Evolutionary conservation across 2,113 vertebrate genomes (phyloP), one percentile per base, ranked within the genome.

Genomic region (Rissa tridactyla): DNA sequence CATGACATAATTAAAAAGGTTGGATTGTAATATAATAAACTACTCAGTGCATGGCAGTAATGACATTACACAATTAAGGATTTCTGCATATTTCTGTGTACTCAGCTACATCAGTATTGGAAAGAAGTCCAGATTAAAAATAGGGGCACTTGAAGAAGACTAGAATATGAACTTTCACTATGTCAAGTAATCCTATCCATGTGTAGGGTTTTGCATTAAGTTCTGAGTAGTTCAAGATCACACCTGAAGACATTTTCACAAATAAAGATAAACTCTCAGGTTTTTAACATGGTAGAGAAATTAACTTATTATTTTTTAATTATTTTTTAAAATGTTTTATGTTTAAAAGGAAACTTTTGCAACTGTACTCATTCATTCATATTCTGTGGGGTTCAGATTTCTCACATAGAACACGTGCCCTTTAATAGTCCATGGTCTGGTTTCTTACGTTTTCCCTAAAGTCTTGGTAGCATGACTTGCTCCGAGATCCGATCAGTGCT

Each of bases 1-100:
- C 42, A 55, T 32, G 9, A 44, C 9, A 88, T 95, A 95, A 94
- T 94, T 95, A 75, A 92, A 92, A 94, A 91, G 42, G 5, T 86
- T 88, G 76, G 71, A 69, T 72, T 82, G 19, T 19, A 72, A 83
- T 46, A 77, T 54, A 73, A 81, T 78, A 62, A 90, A 44, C 13
- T 84, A 69, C 36, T 79, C 25, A 57, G 27, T 36, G 11, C 29
- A 81, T 70, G 46, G 2, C 7, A 51, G 54, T 84, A 81, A 75
- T 81, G 49, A 19, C 42, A 94, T 73, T 86, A 70, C 16, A 25
- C 9, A 91, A 27, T 64, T 58, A 89, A 55, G 22, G 29, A 78
- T 73, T 91, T 92, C 42, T 91, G 17, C 32, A 34, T 79, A 54
- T 86, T 72, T 82, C 42, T 86, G 6, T 42, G 22, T 46, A n/a